Base-by-base conservation (phyloP, 2,113 vertebrate species). In the Thinocorus orbignyianus region DNA sequence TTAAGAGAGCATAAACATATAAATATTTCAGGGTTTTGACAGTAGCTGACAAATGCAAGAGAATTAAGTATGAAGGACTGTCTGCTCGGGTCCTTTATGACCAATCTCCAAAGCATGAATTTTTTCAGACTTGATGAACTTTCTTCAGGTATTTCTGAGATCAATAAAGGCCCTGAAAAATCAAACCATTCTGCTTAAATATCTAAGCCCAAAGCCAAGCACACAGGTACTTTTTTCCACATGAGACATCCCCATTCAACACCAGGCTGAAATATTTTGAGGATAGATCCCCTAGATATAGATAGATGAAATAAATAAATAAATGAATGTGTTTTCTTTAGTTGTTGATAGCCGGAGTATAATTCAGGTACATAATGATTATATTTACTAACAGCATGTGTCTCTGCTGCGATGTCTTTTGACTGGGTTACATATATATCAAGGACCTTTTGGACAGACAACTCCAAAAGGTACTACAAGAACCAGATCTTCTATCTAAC, bases 11-110 rank as follows among this genome's bases (percentile, higher is more conserved):
- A 88, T 46, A 81, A 92, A 88, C 30, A 25, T 54, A 94, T 93
- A 5, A 93, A 94, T 94, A 93, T 94, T 88, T 92, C 30, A 93
- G 44, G 6, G 30, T 24, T 93, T 82, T 83, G 46, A 90, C 64
- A 94, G 88, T 54, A 83, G 64, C 5, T 86, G 66, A 71, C 13
- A 81, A 88, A 81, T 58, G 18, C 20, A 83, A 55, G 48, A 74
- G 35, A 48, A 46, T 57, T 23, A 31, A 48, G 5, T 13, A 10
- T 68, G 44, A 80, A 46, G 64, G 42, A 41, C 22, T 77, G 11
- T 49, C 31, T 90, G 6, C 5, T 31, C 70, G 25, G 3, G 25
- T 74, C 31, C 41, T 78, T 81, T 46, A 35, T 57, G n/a, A 86
- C 37, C 14, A 70, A 10, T 44, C 22, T 62, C 37, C 37, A 54